Base-by-base conservation (phyloP, 2,113 vertebrate genomes). In the Campylomormyrus tamandua region DNA sequence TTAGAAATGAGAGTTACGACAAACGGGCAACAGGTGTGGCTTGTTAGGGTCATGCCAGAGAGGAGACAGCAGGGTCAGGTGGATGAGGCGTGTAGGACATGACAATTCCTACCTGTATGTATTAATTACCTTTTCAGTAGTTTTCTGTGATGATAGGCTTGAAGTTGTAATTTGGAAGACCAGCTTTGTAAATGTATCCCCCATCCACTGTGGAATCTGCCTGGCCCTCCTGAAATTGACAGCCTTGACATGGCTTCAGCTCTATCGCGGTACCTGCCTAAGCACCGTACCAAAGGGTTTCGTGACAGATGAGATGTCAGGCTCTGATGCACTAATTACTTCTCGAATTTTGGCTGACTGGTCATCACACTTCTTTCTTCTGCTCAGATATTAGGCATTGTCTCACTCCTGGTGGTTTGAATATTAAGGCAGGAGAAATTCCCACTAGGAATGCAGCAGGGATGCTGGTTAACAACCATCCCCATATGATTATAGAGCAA, bases 121-220 rank as follows among this genome's bases (percentile, higher is more conserved):
- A n/a, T 42, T 42, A 42, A 62, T 27, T 94, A 90, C 89, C 2
- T 0, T 89, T 0, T 0, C 93, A 92, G 0, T 98, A 96, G 93
- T 97, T 93, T 91, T 99, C 98, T 77, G 97, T 95, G 90, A 93
- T 95, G 0, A 98, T 90, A 45, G 98, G 98, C 6, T 95, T 96
- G 91, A 99, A 94, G 35, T 95, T 88, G 66, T 98, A 95, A 49
- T 96, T 96, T 52, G 39, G 39, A 42, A 42, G 3, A 4, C 39
- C 97, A 77, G 96, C 98, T 2, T 93, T 95, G 84, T 95, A 97
- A 88, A 99, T 66, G 4, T 96, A 95, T 1, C 97, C 97, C 15
- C 96, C 97, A 3, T 98, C 98, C 90, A 98, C 80, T 45, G 96
- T 94, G 42, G 96, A 97, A 92, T 99, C 48, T 49, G 48, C 48